Base-by-base conservation (phyloP, 2,888 invertebrate genomes). In the Drosophila paramelanica region DNA sequence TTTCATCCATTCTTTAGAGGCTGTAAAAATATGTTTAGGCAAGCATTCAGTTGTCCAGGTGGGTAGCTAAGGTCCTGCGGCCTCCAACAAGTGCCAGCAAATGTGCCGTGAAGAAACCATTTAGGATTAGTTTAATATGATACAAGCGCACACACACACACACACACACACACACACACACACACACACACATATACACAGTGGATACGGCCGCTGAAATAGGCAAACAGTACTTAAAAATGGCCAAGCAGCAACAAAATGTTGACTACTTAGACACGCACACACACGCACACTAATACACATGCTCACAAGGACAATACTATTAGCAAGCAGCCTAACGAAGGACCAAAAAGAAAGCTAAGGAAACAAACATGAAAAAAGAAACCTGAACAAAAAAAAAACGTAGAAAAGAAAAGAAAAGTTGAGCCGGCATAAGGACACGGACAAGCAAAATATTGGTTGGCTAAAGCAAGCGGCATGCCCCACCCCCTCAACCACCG, bases 61-160 rank as follows among this genome's bases (percentile, higher is more conserved):
- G 46, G 31, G 23, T 39, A 36, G 45, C 52, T 25, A 42, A 49
- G 67, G 56, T 53, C 39, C 46, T 53, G 45, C 8, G 20, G 73
- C 41, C 77, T 60, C 68, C 57, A 77, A 77, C 74, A 75, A 75
- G 69, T 73, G 75, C 75, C 43, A 67, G 87, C 89, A 90, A 90
- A 91, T 90, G 89, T 90, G 83, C 89, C 90, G 90, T 89, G 80
- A 91, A 89, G 89, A 88, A 91, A 87, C 89, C 91, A 90, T 90
- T 90, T 91, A 89, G 91, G 91, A 91, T 90, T 91, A 91, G 89
- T 90, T 90, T 90, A 89, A 90, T 90, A 90, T 90, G 88, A 90
- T 89, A 88, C 87, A 83, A 66, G 75, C 52, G 55, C 46, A 64
- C 27, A 47, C 42, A 45, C 25, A 49, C 27, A 14, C 25, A 46